Conservation (phyloP, 2,888 invertebrate genomes). For the Mechanitis messenoides region DNA sequence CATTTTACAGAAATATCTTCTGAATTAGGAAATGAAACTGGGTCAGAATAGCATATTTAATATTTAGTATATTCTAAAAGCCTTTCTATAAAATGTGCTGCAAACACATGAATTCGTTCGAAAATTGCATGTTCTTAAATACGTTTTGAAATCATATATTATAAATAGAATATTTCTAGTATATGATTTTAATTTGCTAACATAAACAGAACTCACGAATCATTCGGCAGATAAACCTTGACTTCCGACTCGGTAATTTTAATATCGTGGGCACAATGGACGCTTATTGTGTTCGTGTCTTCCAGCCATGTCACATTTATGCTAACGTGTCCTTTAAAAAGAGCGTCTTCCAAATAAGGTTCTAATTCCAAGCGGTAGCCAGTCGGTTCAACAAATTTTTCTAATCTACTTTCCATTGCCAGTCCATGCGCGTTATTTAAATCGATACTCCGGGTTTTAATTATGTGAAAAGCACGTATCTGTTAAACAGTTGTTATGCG, state of each 20-base stretch:
- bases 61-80: neutral
- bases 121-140: no score
- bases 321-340: slow-evolving; percentile 81
- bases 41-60: slow-evolving; percentile 3
- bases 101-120: neutral
- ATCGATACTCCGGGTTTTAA: slow-evolving; percentile 79
- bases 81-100: neutral
- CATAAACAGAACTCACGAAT: slow-evolving; percentile 43
- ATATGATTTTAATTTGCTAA: neutral
- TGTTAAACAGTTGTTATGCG: slow-evolving; percentile 18
- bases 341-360: slow-evolving; percentile 79
- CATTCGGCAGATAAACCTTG: slow-evolving; percentile 41
- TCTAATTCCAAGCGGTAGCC: slow-evolving; percentile 81
- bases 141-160: no score
- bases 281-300: slow-evolving; percentile 77
- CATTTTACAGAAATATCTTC: slow-evolving; percentile 1
- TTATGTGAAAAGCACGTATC: slow-evolving; percentile 51
- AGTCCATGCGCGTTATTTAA: slow-evolving; percentile 81
- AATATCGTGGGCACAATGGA: slow-evolving; percentile 81
- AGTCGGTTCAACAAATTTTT: slow-evolving; percentile 79
- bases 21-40: neutral
- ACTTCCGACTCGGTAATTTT: slow-evolving; percentile 75
- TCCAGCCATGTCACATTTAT: slow-evolving; percentile 82
- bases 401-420: slow-evolving; percentile 79
- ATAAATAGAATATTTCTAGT: no score